phyloP scores from a whole-genome alignment of 1,140 invertebrate species.

The Listronotus bonariensis region DNA sequence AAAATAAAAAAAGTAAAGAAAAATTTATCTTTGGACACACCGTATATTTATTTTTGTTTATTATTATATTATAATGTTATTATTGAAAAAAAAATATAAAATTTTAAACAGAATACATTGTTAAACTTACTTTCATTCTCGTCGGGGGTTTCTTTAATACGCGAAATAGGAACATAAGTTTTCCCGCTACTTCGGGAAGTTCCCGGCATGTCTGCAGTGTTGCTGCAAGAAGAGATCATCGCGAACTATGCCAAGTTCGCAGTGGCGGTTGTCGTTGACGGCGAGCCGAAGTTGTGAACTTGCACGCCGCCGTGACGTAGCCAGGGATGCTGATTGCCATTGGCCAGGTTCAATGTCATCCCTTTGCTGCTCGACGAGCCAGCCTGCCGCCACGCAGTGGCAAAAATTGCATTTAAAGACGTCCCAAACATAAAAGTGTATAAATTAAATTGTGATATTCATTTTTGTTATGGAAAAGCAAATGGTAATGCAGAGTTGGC shows the following conservation, averaged over 20 bases:
- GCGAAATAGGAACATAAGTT: not conserved
- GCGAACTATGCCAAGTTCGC: conserved; percentile 11
- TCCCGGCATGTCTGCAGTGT: not conserved
- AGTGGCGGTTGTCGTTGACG: too few species aligned
- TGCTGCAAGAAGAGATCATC: conserved; percentile 4
- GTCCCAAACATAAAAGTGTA: too few species aligned
- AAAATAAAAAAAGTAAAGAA: too few species aligned
- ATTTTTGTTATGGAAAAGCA: too few species aligned
- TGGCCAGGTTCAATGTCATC: conserved; percentile 19
- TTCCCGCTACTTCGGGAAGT: not conserved
- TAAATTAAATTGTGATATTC: too few species aligned
- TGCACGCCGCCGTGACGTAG: conserved; percentile 17
- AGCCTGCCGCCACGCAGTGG: not conserved
- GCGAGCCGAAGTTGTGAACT: not conserved
- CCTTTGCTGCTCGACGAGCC: not conserved
- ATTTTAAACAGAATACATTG: too few species aligned
- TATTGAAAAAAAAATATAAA: too few species aligned
- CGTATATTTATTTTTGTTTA: too few species aligned
- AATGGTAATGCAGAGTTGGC: too few species aligned
- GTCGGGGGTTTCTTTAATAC: not conserved
- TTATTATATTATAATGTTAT: too few species aligned
- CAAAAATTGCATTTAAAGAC: too few species aligned
- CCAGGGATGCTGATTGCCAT: not conserved
- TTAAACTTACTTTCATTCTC: not conserved
- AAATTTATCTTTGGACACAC: too few species aligned